Evolutionary conservation across 2,113 vertebrate species (phyloP).

Genomic region (Platysteira castanea): DNA sequence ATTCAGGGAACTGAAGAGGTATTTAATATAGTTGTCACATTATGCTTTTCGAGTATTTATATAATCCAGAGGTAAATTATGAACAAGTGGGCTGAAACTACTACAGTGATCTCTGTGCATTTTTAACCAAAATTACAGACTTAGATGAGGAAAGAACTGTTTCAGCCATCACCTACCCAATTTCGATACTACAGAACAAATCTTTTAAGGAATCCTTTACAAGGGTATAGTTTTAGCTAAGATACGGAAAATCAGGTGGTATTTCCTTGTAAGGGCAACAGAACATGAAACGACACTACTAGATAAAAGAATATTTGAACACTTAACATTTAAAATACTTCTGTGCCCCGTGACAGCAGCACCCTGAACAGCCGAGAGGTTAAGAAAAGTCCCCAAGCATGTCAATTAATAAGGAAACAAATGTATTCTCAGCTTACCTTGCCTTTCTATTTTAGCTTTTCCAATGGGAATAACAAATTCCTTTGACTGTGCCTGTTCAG

Average conservation of each 20-base stretch:
- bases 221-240: background rate
- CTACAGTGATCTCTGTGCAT: background rate
- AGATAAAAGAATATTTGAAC: background rate
- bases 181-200: background rate
- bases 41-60: background rate
- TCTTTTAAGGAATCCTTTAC: background rate
- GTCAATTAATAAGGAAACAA: background rate
- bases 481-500: slow-evolving; percentile 87
- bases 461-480: slow-evolving; percentile 93
- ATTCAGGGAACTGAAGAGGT: background rate
- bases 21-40: background rate
- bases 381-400: background rate
- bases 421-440: slow-evolving; percentile 73
- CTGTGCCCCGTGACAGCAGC: background rate
- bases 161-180: background rate
- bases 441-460: slow-evolving; percentile 92
- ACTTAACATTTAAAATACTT: background rate
- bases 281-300: background rate
- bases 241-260: background rate
- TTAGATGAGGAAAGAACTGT: background rate
- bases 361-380: background rate
- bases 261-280: background rate
- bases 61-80: background rate
- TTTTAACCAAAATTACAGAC: background rate
- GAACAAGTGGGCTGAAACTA: background rate